phyloP scores from a whole-genome alignment of 2,113 vertebrate genomes.

The Anas platyrhynchos region DNA sequence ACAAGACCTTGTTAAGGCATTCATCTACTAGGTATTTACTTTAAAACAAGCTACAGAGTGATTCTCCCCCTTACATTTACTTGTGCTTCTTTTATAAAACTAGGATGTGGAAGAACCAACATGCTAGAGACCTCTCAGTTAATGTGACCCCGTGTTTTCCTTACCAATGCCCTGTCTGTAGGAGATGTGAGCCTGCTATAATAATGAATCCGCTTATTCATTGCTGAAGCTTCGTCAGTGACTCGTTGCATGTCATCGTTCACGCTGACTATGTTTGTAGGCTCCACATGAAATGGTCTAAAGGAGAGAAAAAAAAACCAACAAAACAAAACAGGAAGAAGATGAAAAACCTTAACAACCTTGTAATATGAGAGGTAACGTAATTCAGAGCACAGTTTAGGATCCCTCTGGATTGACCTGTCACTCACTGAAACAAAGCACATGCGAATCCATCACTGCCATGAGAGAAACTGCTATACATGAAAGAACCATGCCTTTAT shows the following conservation, averaged over 20 bases:
- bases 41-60: background rate
- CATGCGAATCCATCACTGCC: background rate
- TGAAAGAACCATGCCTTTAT: background rate
- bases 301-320: background rate
- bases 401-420: background rate
- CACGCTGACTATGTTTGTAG: conserved; percentile 84
- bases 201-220: conserved; percentile 95
- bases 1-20: background rate
- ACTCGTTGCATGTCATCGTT: conserved; percentile 82
- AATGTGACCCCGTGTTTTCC: background rate
- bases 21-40: background rate
- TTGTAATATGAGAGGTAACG: background rate
- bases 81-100: background rate
- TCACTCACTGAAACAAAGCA: conserved; percentile 3
- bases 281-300: conserved; percentile 94
- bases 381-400: conserved; percentile 2
- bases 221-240: conserved; percentile 88
- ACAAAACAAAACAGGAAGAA: background rate
- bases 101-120: background rate
- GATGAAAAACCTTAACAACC: conserved; percentile 11
- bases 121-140: background rate
- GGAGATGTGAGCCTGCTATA: conserved; percentile 86
- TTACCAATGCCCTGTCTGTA: conserved; percentile 89
- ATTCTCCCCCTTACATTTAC: background rate
- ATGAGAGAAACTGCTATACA: conserved; percentile 3